A percentile compares a stretch with the other conserved stretches of the same genome.
These are phyloP conservation scores for Sebastes umbrosus DNA, from an alignment of 2,797 vertebrate species.

Conservation along the genomic window DNA sequence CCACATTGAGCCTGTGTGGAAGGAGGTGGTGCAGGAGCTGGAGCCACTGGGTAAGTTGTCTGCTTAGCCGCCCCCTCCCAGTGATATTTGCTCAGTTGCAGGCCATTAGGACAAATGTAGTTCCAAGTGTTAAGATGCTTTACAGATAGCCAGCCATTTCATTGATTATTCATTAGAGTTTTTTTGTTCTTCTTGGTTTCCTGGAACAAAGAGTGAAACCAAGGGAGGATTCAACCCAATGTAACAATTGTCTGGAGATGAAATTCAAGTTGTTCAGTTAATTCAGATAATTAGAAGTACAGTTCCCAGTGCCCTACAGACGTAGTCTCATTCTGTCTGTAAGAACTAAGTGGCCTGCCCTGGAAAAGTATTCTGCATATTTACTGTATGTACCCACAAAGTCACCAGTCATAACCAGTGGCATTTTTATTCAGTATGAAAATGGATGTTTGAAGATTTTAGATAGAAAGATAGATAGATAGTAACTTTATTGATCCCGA, in stretches of 20 bases:
- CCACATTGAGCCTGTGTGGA: slow-evolving; percentile 96
- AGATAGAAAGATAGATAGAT: no score
- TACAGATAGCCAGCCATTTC: neutral
- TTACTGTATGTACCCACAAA: neutral
- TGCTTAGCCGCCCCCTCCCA: neutral
- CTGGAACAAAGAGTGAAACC: neutral
- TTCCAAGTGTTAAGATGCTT: slow-evolving; percentile 15
- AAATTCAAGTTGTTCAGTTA: slow-evolving; percentile 6
- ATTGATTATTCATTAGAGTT: slow-evolving; percentile 40
- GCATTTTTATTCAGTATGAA: neutral
- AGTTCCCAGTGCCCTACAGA: neutral
- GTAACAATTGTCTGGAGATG: neutral
- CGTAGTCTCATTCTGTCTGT: neutral
- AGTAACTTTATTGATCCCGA: no score
- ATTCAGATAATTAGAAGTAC: neutral
- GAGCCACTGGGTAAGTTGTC: slow-evolving; percentile 87
- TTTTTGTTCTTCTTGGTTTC: slow-evolving; percentile 10
- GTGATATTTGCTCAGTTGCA: neutral
- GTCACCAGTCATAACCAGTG: neutral
- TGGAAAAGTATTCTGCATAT: neutral
- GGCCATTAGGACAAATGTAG: slow-evolving; percentile 14
- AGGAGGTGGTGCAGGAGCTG: slow-evolving; percentile 89
- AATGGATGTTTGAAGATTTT: neutral
- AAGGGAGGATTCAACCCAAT: neutral
- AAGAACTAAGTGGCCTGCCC: neutral